These are phyloP conservation scores for Cephus runcator DNA, from an alignment of 2,888 invertebrate genomes.

Conservation along the genomic window DNA sequence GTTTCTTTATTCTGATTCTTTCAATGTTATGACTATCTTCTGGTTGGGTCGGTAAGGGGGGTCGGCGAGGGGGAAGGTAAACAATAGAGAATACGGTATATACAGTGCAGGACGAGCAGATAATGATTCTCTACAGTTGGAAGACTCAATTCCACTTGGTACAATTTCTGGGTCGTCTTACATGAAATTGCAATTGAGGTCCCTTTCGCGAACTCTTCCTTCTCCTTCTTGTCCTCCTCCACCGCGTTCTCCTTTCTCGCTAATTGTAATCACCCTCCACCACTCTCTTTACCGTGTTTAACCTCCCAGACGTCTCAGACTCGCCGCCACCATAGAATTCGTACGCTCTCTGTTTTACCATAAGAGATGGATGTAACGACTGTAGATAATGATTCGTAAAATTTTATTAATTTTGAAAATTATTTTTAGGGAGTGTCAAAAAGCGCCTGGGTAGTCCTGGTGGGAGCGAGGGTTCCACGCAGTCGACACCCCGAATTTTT, in stretches of 20 bases:
- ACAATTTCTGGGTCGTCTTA: not conserved
- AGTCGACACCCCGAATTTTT: conserved; percentile 14
- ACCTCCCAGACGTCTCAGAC: not conserved
- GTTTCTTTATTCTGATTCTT: not conserved
- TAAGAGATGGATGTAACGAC: not conserved
- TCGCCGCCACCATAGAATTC: not conserved
- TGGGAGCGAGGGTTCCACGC: conserved; percentile 19
- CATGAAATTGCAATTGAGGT: not conserved
- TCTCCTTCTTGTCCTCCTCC: not conserved
- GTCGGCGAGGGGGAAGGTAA: not conserved
- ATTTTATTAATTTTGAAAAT: not conserved
- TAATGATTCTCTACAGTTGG: not conserved
- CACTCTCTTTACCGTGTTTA: not conserved
- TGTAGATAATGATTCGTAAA: not conserved
- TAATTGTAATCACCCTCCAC: not conserved
- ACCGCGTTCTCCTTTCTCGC: not conserved
- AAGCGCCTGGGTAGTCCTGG: conserved; percentile 21
- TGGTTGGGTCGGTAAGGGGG: not conserved
- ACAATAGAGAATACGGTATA: not conserved
- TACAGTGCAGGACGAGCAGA: not conserved
- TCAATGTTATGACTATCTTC: not conserved
- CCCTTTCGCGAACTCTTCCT: not conserved
- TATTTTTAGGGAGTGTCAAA: conserved; percentile 12
- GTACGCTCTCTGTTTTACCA: not conserved
- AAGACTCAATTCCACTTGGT: not conserved